Conservation (phyloP, 2,113 vertebrate genomes). For the Todiramphus saurophagus region DNA sequence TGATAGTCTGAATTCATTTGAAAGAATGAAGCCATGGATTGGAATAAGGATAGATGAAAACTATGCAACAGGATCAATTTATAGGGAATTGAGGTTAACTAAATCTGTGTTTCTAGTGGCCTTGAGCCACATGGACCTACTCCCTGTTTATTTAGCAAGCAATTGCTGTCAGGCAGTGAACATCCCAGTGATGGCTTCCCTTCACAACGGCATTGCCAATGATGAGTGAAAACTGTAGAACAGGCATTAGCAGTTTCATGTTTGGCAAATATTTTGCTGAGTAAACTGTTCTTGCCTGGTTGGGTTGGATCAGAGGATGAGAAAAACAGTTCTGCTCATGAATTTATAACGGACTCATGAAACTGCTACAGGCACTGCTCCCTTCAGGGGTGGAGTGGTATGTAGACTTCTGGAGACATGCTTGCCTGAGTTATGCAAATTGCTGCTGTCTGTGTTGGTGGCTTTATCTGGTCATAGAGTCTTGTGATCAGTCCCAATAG, state of each 20-base stretch:
- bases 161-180: neutral
- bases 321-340: neutral
- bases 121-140: neutral
- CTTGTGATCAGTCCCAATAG: neutral
- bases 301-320: neutral
- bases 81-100: neutral
- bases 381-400: neutral
- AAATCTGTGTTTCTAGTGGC: neutral
- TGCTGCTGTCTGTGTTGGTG: neutral
- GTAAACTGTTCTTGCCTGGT: neutral
- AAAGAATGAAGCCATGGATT: neutral
- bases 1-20: neutral
- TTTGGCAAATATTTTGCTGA: neutral
- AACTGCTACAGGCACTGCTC: neutral
- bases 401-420: neutral
- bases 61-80: neutral
- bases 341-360: neutral
- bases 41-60: neutral
- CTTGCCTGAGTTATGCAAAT: neutral
- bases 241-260: neutral
- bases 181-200: neutral
- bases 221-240: neutral
- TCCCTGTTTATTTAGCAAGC: neutral
- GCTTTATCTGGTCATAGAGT: neutral
- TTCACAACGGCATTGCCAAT: neutral